Percentiles rank a stretch among this genome's conserved stretches.
phyloP scores from a whole-genome alignment of 1,140 invertebrate species.

The Danaus melanippus region DNA sequence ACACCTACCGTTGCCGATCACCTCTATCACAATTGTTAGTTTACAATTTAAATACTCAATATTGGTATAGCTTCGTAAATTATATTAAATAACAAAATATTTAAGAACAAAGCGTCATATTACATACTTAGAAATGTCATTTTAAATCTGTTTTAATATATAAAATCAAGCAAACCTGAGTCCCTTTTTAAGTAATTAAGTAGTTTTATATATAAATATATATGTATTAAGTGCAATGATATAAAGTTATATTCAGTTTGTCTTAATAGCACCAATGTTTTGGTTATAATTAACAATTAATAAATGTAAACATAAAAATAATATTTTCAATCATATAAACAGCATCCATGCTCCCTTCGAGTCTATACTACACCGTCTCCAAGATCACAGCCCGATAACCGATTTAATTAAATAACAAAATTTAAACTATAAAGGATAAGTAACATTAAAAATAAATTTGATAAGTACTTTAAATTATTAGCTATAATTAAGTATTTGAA shows the following conservation, averaged over 20 bases:
- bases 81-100: too few species aligned
- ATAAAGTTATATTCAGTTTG: too few species aligned
- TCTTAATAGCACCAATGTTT: too few species aligned
- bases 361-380: slow-evolving; percentile 50
- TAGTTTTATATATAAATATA: too few species aligned
- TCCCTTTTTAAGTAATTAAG: too few species aligned
- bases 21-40: slow-evolving; percentile 47
- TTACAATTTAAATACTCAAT: not conserved
- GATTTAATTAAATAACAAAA: slow-evolving; percentile 58
- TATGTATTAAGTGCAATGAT: too few species aligned
- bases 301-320: not conserved
- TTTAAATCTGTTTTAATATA: too few species aligned
- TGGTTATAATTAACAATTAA: not conserved
- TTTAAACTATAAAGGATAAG: slow-evolving; percentile 61
- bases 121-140: too few species aligned
- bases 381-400: slow-evolving; percentile 65
- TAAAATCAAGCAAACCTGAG: too few species aligned
- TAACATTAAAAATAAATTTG: slow-evolving; percentile 36
- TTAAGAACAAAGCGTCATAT: too few species aligned
- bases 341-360: slow-evolving; percentile 26
- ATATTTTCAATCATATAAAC: slow-evolving; percentile 3
- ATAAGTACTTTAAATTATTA: slow-evolving; percentile 39
- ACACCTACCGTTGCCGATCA: slow-evolving; percentile 46
- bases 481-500: slow-evolving; percentile 35
- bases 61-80: not conserved